Evolutionary conservation across 2,888 invertebrate genomes (phyloP).

Genomic region (Tenthredo livida): DNA sequence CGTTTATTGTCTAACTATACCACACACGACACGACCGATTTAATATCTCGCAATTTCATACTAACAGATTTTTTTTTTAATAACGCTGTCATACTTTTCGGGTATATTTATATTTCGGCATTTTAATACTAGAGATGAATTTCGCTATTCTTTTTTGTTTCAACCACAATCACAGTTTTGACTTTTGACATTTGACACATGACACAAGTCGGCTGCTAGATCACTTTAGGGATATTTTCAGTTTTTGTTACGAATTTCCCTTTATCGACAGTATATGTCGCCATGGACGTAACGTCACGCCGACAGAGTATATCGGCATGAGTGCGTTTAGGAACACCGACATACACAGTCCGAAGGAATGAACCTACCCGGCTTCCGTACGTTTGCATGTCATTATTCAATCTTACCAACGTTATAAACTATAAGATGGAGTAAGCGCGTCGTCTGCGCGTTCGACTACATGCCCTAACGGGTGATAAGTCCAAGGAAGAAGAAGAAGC

Average conservation of each 20-base stretch:
- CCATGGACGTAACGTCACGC: too few relatives aligned
- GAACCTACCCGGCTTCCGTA: too few relatives aligned
- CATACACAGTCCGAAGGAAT: too few relatives aligned
- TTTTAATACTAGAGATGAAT: neutral
- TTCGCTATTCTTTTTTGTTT: neutral
- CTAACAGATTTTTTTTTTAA: neutral
- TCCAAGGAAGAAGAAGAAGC: too few relatives aligned
- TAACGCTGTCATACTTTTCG: neutral
- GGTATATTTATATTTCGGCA: neutral
- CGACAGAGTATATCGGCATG: too few relatives aligned
- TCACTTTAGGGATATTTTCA: neutral
- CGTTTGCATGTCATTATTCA: too few relatives aligned
- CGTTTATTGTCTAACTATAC: slow-evolving; percentile 32
- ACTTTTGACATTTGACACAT: slow-evolving; percentile 1
- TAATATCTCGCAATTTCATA: neutral
- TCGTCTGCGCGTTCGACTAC: neutral
- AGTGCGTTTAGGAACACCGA: too few relatives aligned
- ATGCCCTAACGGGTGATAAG: too few relatives aligned
- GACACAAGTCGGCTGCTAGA: neutral
- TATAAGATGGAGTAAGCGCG: neutral
- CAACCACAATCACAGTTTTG: neutral
- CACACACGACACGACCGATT: neutral
- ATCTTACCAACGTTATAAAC: too few relatives aligned
- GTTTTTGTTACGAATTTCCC: neutral
- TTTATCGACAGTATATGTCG: too few relatives aligned